Conservation (phyloP, 2,888 invertebrate species). For the Baccha elongata region DNA sequence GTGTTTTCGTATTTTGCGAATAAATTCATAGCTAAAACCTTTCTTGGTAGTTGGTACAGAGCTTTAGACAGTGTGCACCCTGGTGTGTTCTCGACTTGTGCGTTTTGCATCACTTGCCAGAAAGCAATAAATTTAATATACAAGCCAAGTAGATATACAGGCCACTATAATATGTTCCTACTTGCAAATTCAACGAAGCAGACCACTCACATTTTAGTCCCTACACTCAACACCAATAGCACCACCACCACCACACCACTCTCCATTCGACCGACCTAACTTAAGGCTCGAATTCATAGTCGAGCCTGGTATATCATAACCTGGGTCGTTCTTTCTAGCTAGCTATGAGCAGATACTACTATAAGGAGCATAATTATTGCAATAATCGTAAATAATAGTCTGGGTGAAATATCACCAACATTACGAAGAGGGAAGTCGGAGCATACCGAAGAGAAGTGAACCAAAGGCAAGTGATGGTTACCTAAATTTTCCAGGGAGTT, state of each 20-base stretch:
- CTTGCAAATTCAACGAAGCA: conserved; percentile 46
- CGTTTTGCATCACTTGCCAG: conserved; percentile 63
- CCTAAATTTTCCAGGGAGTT: conserved; percentile 52
- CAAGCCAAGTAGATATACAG: conserved; percentile 46
- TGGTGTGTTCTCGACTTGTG: conserved; percentile 26
- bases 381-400: conserved; percentile 75
- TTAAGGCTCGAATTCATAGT: conserved; percentile 1
- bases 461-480: conserved; percentile 53
- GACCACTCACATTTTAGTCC: conserved; percentile 63
- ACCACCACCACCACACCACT: background rate
- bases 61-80: background rate
- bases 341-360: conserved; percentile 47
- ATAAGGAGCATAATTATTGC: conserved; percentile 74
- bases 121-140: conserved; percentile 55
- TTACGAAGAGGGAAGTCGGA: conserved; percentile 42
- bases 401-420: conserved; percentile 69
- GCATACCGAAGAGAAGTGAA: conserved; percentile 6
- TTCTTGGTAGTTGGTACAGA: conserved; percentile 23
- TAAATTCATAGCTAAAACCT: conserved; percentile 67
- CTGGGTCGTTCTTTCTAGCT: conserved; percentile 18
- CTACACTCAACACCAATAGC: background rate
- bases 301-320: conserved; percentile 36
- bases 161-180: conserved; percentile 38
- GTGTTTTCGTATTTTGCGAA: conserved; percentile 59
- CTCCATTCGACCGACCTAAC: background rate